These are phyloP conservation scores for Cavia porcellus DNA, from an alignment of 2,113 vertebrate genomes.

Conservation along the genomic window DNA sequence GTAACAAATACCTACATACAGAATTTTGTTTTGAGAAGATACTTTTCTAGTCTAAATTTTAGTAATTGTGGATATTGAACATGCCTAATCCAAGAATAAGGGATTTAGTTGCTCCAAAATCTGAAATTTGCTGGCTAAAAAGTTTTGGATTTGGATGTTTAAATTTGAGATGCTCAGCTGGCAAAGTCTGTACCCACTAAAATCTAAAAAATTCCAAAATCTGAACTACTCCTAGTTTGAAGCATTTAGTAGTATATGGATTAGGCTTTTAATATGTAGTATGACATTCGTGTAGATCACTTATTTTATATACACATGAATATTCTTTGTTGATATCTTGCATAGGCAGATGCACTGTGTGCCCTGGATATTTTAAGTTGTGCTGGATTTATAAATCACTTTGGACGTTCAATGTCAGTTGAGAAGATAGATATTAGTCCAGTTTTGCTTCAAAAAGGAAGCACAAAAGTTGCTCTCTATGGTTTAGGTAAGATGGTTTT, in stretches of 20 bases:
- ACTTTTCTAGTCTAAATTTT: constrained; percentile 25
- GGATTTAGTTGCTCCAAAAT: background rate
- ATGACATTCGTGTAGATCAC: background rate
- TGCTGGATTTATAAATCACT: constrained; percentile 97
- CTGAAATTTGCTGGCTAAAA: background rate
- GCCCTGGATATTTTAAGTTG: constrained; percentile 96
- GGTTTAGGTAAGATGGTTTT: constrained; percentile 94
- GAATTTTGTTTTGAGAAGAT: constrained; percentile 55
- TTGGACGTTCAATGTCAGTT: constrained; percentile 95
- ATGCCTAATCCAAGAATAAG: background rate
- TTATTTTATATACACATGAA: constrained; percentile 2
- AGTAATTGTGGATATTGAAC: background rate
- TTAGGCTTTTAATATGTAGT: constrained; percentile 33
- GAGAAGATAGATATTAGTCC: constrained; percentile 98
- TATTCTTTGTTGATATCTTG: constrained; percentile 66
- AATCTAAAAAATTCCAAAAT: background rate
- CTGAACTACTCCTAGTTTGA: background rate
- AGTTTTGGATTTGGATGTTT: background rate
- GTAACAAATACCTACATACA: background rate
- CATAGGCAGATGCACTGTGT: constrained; percentile 95
- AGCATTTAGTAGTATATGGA: background rate
- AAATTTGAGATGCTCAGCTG: background rate
- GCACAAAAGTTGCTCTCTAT: constrained; percentile 95
- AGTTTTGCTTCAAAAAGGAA: constrained; percentile 95
- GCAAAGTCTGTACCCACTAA: background rate